Percentiles rank a stretch among this genome's conserved stretches.
Conservation (phyloP, 2,797 vertebrate genomes). For the Semaprochilodus insignis region DNA sequence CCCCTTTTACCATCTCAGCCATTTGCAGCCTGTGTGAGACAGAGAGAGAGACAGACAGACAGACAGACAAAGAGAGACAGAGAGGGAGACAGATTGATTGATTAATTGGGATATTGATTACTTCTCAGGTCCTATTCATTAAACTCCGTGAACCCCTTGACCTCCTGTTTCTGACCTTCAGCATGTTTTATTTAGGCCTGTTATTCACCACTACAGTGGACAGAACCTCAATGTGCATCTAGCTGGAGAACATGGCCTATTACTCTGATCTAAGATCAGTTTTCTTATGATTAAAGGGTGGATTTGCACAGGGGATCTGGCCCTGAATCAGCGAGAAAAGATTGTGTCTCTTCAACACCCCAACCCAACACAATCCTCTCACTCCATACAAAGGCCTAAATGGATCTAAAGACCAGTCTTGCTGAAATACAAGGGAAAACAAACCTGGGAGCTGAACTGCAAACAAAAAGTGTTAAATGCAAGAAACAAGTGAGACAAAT, state of each 20-base stretch:
- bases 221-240: not conserved
- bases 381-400: not conserved
- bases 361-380: not conserved
- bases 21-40: constrained; percentile 39
- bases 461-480: not conserved
- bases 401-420: not conserved
- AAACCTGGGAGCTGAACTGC: not conserved
- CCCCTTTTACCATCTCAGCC: not conserved
- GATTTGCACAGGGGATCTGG: not conserved
- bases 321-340: not conserved
- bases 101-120: not conserved
- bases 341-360: not conserved
- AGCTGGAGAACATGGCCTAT: not conserved
- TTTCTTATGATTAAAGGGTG: not conserved
- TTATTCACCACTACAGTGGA: not conserved
- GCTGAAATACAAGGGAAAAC: not conserved
- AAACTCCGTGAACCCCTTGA: not conserved
- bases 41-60: not conserved
- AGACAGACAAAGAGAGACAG: not conserved
- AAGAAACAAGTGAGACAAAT: not conserved
- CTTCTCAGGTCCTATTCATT: not conserved
- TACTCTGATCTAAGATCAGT: not conserved
- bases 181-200: not conserved
- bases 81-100: not conserved
- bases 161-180: not conserved